Evolutionary conservation across 2,113 vertebrate genomes (phyloP).

Genomic region (Eonycteris spelaea): DNA sequence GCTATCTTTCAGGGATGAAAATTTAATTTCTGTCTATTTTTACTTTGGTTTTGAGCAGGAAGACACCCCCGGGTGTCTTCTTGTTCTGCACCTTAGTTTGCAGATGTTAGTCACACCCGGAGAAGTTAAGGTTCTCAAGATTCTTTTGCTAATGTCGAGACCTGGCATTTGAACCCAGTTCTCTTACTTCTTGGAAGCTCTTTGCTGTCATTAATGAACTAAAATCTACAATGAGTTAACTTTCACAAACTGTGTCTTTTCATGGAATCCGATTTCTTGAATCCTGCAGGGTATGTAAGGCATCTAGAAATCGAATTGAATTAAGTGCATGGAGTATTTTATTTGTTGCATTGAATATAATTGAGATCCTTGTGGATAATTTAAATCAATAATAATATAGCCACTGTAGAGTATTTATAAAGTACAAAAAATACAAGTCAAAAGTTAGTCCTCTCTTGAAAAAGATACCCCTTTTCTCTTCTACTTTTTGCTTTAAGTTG

Average conservation of each 20-base stretch:
- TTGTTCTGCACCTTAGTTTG: background rate
- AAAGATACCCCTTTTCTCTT: background rate
- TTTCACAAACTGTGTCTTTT: background rate
- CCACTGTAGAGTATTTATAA: background rate
- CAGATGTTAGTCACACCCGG: background rate
- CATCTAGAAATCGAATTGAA: background rate
- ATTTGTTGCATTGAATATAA: background rate
- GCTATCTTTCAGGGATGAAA: background rate
- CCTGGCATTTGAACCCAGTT: background rate
- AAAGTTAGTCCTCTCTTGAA: background rate
- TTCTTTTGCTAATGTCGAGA: background rate
- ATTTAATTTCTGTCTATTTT: background rate
- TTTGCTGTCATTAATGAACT: background rate
- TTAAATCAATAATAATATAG: background rate
- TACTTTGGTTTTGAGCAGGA: background rate
- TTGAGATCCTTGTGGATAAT: background rate
- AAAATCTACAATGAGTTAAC: background rate
- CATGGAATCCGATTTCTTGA: background rate
- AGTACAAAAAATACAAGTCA: background rate
- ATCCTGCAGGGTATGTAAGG: background rate
- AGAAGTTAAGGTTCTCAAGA: background rate
- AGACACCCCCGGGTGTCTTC: background rate
- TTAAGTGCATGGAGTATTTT: background rate
- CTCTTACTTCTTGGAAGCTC: background rate
- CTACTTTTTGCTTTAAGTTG: background rate